Evolutionary conservation across 2,888 invertebrate genomes (phyloP).

Genomic region (Himalopsyche anomala): DNA sequence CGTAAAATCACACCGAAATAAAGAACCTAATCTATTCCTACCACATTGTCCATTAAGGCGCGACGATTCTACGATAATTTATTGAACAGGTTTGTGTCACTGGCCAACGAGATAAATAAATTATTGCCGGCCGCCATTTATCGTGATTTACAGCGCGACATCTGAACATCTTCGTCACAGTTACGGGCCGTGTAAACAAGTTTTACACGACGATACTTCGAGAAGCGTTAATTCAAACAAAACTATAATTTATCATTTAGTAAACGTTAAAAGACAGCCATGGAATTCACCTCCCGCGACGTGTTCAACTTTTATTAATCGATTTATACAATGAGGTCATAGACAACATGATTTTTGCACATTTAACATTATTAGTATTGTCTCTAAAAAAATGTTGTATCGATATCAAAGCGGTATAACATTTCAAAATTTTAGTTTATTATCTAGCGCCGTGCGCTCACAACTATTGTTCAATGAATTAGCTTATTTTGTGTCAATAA

Average conservation of each 20-base stretch:
- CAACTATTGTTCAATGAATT: too few species aligned
- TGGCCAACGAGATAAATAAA: slow-evolving; percentile 24
- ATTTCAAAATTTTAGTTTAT: too few species aligned
- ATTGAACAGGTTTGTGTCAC: slow-evolving; percentile 51
- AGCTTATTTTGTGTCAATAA: too few species aligned
- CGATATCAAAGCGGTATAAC: too few species aligned
- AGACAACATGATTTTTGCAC: too few species aligned
- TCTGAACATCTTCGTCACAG: slow-evolving; percentile 31
- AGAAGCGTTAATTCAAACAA: slow-evolving; percentile 26
- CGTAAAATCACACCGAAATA: neutral
- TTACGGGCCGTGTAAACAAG: slow-evolving; percentile 34
- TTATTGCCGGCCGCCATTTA: slow-evolving; percentile 27
- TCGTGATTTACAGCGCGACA: slow-evolving; percentile 31
- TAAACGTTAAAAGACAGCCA: slow-evolving; percentile 11
- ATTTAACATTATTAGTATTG: too few species aligned
- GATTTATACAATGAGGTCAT: too few species aligned
- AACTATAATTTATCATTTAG: slow-evolving; percentile 25
- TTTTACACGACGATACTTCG: slow-evolving; percentile 27
- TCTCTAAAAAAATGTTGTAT: too few species aligned
- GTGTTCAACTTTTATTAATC: neutral
- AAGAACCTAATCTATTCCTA: neutral
- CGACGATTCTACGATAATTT: slow-evolving; percentile 59
- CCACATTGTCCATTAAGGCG: slow-evolving; percentile 54
- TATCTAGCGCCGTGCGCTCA: too few species aligned
- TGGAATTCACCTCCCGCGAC: neutral